A percentile compares a stretch with the other conserved stretches of the same genome.
Conservation (phyloP, 1,140 invertebrate species). For the Sinella curviseta region DNA sequence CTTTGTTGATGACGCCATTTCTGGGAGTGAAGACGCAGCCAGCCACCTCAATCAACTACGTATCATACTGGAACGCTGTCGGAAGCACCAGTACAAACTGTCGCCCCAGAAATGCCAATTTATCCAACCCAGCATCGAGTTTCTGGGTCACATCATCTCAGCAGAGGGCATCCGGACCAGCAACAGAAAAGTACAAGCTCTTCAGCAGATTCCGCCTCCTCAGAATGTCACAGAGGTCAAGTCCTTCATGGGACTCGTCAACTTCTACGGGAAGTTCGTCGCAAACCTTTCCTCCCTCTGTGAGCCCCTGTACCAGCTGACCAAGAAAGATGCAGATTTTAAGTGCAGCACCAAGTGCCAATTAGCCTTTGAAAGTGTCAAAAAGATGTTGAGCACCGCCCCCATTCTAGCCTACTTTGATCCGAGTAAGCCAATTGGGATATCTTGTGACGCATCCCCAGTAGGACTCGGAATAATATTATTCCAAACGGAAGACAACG, state of each 20-base stretch:
- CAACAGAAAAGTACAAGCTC: slow-evolving; percentile 52
- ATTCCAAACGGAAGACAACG: slow-evolving; percentile 52
- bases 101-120: background rate
- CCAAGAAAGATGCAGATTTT: slow-evolving; percentile 47
- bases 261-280: slow-evolving; percentile 53
- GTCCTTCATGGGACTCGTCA: slow-evolving; percentile 51
- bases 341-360: slow-evolving; percentile 48
- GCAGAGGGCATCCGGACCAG: slow-evolving; percentile 53
- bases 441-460: too few species aligned
- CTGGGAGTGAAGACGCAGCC: slow-evolving; percentile 45
- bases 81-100: slow-evolving; percentile 41
- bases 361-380: slow-evolving; percentile 50
- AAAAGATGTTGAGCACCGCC: slow-evolving; percentile 34
- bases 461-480: slow-evolving; percentile 57
- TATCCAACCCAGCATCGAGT: slow-evolving; percentile 49
- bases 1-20: slow-evolving; percentile 54
- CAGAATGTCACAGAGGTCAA: too few species aligned
- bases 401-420: too few species aligned
- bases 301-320: too few species aligned
- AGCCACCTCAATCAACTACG: slow-evolving; percentile 48
- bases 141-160: slow-evolving; percentile 55
- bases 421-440: too few species aligned
- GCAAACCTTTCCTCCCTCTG: slow-evolving; percentile 49
- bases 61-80: slow-evolving; percentile 43
- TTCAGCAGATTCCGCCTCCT: slow-evolving; percentile 48